Percentiles rank a stretch among this genome's conserved stretches.
phyloP scores from a whole-genome alignment of 2,797 vertebrate species.

The Chromis chromis region DNA sequence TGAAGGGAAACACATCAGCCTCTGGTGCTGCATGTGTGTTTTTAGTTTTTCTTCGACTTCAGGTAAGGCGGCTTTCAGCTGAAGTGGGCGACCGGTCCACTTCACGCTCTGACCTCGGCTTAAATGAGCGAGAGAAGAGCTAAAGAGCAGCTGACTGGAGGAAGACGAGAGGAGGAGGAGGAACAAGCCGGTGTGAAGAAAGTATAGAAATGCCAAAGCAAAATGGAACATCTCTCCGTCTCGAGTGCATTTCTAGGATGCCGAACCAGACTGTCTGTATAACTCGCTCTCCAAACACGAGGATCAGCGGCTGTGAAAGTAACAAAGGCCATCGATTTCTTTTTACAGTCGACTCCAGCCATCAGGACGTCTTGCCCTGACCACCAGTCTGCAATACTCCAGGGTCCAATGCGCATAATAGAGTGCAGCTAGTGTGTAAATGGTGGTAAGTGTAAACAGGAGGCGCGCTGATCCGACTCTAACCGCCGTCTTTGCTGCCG shows the following conservation, averaged over 20 bases:
- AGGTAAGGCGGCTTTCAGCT: constrained; percentile 48
- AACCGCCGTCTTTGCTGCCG: constrained; percentile 50
- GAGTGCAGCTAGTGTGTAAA: constrained; percentile 68
- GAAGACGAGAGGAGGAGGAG: constrained; percentile 6
- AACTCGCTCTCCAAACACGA: constrained; percentile 11
- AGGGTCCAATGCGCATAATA: constrained; percentile 49
- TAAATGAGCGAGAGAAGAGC: constrained; percentile 40
- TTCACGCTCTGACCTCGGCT: constrained; percentile 62
- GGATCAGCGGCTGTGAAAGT: constrained; percentile 25
- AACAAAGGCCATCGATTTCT: constrained; percentile 65
- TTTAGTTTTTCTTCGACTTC: constrained; percentile 25
- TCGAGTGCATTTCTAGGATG: constrained; percentile 39
- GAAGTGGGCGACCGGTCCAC: constrained; percentile 44
- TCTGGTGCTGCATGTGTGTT: not conserved
- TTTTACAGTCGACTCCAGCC: constrained; percentile 55
- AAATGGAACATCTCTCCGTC: constrained; percentile 20
- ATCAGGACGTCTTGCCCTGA: constrained; percentile 45
- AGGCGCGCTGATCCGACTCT: constrained; percentile 53
- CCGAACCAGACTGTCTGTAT: constrained; percentile 40
- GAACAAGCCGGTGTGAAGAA: not conserved
- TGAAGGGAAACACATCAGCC: constrained; percentile 33
- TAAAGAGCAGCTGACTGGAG: constrained; percentile 27
- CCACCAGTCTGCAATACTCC: constrained; percentile 49
- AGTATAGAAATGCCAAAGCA: constrained; percentile 7
- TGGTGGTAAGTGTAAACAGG: constrained; percentile 64